Evolutionary conservation across 1,140 invertebrate genomes (phyloP).

Genomic region (Pogonognathellus flavescens): DNA sequence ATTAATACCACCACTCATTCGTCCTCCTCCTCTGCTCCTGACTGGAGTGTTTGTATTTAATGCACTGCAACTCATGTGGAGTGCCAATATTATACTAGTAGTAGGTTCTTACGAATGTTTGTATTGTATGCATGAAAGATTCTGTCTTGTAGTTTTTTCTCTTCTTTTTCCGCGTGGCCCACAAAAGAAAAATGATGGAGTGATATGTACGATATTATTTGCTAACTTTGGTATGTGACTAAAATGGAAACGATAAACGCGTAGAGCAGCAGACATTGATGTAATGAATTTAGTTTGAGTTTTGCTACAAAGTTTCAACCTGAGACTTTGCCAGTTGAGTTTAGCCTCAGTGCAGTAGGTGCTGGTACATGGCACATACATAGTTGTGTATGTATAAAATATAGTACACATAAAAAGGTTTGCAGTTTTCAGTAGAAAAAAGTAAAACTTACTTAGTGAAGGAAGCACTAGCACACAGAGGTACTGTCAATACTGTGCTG

Average conservation of each 20-base stretch:
- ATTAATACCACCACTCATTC: no score
- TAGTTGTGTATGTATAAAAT: no score
- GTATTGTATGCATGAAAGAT: background rate
- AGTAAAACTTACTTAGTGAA: constrained; percentile 18
- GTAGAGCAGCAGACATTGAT: constrained; percentile 8
- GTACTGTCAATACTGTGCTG: background rate
- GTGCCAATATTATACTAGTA: background rate
- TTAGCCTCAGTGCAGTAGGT: background rate
- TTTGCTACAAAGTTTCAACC: constrained; percentile 8
- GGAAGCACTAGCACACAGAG: background rate
- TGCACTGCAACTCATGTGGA: background rate
- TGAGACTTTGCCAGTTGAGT: constrained; percentile 9
- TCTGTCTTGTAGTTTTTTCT: no score
- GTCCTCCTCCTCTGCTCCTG: no score
- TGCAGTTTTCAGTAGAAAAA: constrained; percentile 23
- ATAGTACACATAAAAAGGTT: constrained; percentile 6
- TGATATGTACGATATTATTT: background rate
- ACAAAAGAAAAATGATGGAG: background rate
- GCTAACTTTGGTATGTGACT: constrained; percentile 12
- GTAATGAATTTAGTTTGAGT: constrained; percentile 45
- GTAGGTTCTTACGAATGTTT: background rate
- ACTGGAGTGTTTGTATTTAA: no score
- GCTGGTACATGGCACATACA: no score
- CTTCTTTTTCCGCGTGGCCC: background rate
- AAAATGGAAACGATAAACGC: constrained; percentile 34